Conservation (phyloP, 2,113 vertebrate species). For the Oenanthe melanoleuca region DNA sequence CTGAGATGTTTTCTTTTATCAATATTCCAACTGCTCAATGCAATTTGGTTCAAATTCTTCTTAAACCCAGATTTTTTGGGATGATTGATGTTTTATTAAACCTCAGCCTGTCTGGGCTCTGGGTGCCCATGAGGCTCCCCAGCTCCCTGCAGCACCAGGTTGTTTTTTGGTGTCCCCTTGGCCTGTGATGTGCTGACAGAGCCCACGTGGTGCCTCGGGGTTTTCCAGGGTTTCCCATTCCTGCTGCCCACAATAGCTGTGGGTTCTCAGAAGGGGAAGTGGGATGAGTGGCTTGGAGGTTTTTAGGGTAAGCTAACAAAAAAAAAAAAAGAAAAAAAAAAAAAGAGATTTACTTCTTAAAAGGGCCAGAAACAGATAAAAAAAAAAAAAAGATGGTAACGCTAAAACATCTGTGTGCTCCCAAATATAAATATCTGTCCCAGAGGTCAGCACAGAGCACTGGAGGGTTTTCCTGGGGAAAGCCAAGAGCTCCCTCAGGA, state of each 20-base stretch:
- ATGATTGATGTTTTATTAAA: not conserved
- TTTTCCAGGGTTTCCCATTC: not conserved
- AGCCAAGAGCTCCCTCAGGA: not conserved
- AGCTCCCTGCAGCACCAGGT: not conserved
- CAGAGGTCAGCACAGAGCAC: not conserved
- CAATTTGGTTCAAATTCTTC: not conserved
- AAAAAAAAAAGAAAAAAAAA: not conserved
- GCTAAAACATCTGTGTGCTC: not conserved
- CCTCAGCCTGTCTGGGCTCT: not conserved
- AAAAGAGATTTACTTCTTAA: not conserved
- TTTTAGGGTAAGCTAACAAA: not conserved
- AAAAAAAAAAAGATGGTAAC: not conserved
- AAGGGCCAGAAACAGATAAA: not conserved
- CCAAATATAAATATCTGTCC: not conserved
- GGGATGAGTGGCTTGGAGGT: not conserved
- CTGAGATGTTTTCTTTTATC: not conserved
- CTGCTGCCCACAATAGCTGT: not conserved
- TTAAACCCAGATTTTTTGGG: not conserved
- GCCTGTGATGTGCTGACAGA: not conserved
- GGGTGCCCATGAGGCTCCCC: not conserved
- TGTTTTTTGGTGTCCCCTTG: fast-evolving
- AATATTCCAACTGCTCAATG: not conserved
- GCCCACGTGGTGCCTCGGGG: not conserved
- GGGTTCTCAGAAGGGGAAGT: not conserved
- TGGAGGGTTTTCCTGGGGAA: not conserved